Conservation (phyloP, 2,113 vertebrate genomes). For the Prunella fulvescens region DNA sequence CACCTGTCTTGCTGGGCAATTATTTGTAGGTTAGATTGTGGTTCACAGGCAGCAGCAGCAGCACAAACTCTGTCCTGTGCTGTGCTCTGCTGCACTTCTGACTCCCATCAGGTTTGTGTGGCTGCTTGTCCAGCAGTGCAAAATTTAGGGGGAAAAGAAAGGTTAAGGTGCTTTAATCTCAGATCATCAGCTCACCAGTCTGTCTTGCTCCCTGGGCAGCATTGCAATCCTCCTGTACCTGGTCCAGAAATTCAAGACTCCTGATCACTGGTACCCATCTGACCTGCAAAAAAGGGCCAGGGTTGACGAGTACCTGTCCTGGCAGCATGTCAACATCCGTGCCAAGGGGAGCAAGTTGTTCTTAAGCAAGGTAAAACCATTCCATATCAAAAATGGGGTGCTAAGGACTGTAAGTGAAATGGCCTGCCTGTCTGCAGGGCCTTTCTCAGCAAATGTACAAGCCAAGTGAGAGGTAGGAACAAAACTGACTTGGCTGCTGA, state of each 20-base stretch:
- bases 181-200: accelerated
- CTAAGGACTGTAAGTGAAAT: neutral
- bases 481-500: neutral
- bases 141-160: neutral
- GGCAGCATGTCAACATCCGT: conserved; percentile 77
- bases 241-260: conserved; percentile 69
- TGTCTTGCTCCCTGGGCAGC: conserved; percentile 40
- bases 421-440: neutral
- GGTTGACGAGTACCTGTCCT: conserved; percentile 78
- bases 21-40: neutral
- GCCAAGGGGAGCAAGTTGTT: conserved; percentile 70
- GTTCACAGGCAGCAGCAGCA: neutral
- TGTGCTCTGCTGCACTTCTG: neutral
- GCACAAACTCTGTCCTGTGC: neutral
- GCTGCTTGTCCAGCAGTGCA: neutral
- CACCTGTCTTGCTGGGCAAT: neutral
- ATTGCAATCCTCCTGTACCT: conserved; percentile 76
- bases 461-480: neutral
- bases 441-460: neutral
- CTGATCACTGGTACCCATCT: conserved; percentile 82
- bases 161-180: neutral
- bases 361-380: conserved; percentile 56
- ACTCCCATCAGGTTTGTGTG: neutral
- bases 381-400: neutral
- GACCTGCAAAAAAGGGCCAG: conserved; percentile 73